phyloP scores from a whole-genome alignment of 2,797 vertebrate genomes.

The Labroides dimidiatus region DNA sequence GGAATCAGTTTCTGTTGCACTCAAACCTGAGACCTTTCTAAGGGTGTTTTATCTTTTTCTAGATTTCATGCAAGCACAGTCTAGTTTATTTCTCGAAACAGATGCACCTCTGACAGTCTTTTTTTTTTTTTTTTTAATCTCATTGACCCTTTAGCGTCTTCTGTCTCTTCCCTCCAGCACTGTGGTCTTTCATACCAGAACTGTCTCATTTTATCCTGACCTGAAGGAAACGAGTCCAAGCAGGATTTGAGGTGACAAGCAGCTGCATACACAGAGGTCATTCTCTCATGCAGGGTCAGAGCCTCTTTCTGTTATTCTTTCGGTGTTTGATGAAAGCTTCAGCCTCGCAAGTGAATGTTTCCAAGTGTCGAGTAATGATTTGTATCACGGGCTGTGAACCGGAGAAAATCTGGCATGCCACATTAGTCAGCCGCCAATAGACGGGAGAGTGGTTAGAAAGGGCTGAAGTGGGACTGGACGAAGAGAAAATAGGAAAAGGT shows the following conservation, averaged over 20 bases:
- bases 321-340: conserved; percentile 41
- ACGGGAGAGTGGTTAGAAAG: conserved; percentile 18
- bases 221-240: conserved; percentile 50
- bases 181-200: conserved; percentile 31
- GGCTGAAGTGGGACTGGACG: conserved; percentile 45
- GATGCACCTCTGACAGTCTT: conserved; percentile 16
- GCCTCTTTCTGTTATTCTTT: conserved; percentile 45
- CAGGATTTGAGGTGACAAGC: conserved; percentile 65
- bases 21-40: background rate
- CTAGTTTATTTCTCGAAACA: conserved; percentile 24
- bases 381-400: conserved; percentile 62
- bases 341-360: conserved; percentile 51
- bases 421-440: conserved; percentile 47
- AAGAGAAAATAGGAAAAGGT: conserved; percentile 50
- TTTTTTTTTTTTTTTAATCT: conserved; percentile 48
- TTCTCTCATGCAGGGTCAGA: conserved; percentile 59
- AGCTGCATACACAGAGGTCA: conserved; percentile 71
- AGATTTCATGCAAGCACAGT: conserved; percentile 25
- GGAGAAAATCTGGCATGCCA: conserved; percentile 65
- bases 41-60: conserved; percentile 29
- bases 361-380: conserved; percentile 70
- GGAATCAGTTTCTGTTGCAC: background rate
- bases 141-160: conserved; percentile 13
- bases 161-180: conserved; percentile 32
- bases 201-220: conserved; percentile 48